phyloP scores from a whole-genome alignment of 2,113 vertebrate genomes.

The Platanista minor region DNA sequence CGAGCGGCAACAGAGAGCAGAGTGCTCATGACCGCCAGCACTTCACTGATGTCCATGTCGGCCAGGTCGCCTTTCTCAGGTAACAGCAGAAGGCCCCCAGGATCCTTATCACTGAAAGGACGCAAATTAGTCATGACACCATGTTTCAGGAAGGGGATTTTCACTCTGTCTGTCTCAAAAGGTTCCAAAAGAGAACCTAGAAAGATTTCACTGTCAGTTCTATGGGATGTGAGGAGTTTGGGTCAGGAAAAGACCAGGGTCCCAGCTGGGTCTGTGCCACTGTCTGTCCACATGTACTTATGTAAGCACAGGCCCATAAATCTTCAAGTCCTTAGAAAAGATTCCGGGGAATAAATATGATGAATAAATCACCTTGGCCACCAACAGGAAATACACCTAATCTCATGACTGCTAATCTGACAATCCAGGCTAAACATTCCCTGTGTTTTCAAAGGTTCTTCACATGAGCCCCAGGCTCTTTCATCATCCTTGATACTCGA shows the following conservation, averaged over 20 bases:
- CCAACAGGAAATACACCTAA: background rate
- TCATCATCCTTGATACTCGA: background rate
- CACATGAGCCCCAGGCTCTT: background rate
- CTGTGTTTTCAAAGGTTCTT: background rate
- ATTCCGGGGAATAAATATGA: background rate
- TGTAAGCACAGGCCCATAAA: background rate
- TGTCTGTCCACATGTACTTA: background rate
- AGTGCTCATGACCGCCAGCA: conserved; percentile 91
- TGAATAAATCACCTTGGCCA: background rate
- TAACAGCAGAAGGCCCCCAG: conserved; percentile 91
- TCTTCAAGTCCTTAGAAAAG: background rate
- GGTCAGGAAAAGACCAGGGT: background rate
- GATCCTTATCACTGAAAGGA: conserved; percentile 90
- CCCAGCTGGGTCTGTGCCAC: background rate
- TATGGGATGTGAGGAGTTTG: background rate
- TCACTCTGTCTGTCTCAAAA: background rate
- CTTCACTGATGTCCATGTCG: conserved; percentile 86
- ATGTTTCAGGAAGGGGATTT: background rate
- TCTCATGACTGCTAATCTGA: background rate
- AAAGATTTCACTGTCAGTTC: background rate
- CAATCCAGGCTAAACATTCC: background rate
- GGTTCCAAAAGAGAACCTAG: background rate
- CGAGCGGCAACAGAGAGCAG: conserved; percentile 89
- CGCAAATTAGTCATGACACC: background rate
- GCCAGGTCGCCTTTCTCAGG: conserved; percentile 89